These are phyloP conservation scores for Drosophila varians DNA, from an alignment of 1,140 invertebrate species.

Conservation along the genomic window DNA sequence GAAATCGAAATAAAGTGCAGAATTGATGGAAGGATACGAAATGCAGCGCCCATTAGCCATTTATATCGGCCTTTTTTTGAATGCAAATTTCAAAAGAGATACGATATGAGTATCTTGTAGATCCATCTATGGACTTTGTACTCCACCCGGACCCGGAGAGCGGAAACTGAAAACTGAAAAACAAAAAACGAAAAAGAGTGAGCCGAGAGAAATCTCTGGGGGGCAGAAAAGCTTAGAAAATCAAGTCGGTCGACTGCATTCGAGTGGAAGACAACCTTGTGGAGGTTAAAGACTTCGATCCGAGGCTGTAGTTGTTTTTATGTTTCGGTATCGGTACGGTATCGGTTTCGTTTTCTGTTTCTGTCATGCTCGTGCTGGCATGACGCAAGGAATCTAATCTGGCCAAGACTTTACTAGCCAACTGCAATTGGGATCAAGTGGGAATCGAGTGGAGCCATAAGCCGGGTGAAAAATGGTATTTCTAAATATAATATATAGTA, in stretches of 20 bases:
- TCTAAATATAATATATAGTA: no score
- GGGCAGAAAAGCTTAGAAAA: slow-evolving; percentile 28
- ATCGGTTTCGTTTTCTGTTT: neutral
- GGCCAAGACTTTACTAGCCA: slow-evolving; percentile 19
- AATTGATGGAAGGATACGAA: slow-evolving; percentile 15
- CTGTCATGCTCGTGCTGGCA: slow-evolving; percentile 12
- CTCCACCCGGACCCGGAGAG: neutral
- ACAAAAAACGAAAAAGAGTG: no score
- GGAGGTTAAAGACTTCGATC: slow-evolving; percentile 45
- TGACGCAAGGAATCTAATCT: slow-evolving; percentile 41
- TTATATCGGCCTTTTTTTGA: slow-evolving; percentile 23
- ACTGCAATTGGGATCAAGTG: slow-evolving; percentile 39
- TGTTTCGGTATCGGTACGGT: neutral
- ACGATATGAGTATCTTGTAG: neutral
- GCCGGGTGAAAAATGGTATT: neutral
- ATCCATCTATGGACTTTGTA: slow-evolving; percentile 36
- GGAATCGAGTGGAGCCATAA: neutral
- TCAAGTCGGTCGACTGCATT: slow-evolving; percentile 23
- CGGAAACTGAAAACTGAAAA: neutral
- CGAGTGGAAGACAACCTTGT: slow-evolving; percentile 29
- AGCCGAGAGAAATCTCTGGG: neutral
- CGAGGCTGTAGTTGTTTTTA: slow-evolving; percentile 16
- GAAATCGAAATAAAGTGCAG: slow-evolving; percentile 44
- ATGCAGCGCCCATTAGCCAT: slow-evolving; percentile 9
- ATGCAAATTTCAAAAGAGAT: slow-evolving; percentile 45